phyloP scores from a whole-genome alignment of 2,113 vertebrate species.

The Rhabdornis inornatus region DNA sequence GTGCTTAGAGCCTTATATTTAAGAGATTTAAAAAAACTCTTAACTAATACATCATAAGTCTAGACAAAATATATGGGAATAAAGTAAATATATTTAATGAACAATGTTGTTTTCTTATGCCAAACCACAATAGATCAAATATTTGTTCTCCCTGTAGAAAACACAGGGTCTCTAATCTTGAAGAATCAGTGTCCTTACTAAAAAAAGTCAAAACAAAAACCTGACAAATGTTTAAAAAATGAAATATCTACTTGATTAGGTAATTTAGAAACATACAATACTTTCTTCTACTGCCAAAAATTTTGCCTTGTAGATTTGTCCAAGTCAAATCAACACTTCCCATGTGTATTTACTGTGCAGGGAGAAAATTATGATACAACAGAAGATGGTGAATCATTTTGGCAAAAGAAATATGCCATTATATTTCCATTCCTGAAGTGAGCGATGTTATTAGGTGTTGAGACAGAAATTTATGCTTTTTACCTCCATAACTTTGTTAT shows the following conservation, averaged over 20 bases:
- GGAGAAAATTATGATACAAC: conserved; percentile 52
- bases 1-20: conserved; percentile 25
- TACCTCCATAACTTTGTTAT: conserved; percentile 5
- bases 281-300: conserved; percentile 63
- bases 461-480: conserved; percentile 36
- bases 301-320: conserved; percentile 65
- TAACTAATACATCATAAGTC: conserved; percentile 48
- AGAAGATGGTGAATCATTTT: conserved; percentile 61
- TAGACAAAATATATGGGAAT: conserved; percentile 66
- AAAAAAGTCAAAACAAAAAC: conserved; percentile 57
- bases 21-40: conserved; percentile 45
- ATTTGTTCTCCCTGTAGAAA: conserved; percentile 59
- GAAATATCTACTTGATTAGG: conserved; percentile 69
- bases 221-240: conserved; percentile 61
- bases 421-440: conserved; percentile 29
- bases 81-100: conserved; percentile 63
- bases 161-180: conserved; percentile 47
- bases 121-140: conserved; percentile 58
- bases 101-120: conserved; percentile 53
- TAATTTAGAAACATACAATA: conserved; percentile 66
- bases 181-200: conserved; percentile 51
- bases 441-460: conserved; percentile 48
- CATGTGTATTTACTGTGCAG: conserved; percentile 52
- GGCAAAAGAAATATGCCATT: conserved; percentile 29
- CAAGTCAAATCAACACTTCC: conserved; percentile 68